phyloP scores from a whole-genome alignment of 2,888 invertebrate genomes.

The Sialis lutaria region DNA sequence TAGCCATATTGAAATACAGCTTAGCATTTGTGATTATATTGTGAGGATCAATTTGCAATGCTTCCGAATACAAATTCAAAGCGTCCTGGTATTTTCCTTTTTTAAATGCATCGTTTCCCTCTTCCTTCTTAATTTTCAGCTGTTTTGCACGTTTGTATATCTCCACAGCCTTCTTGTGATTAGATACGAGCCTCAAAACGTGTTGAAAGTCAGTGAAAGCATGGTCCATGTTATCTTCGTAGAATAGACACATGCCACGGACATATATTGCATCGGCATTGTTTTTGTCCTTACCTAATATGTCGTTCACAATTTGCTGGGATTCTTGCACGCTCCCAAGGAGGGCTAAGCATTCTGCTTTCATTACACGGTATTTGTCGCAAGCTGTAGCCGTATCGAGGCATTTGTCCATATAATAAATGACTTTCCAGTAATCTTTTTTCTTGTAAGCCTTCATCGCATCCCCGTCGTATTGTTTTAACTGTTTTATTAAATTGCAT shows the following conservation, averaged over 20 bases:
- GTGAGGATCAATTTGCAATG: conserved; percentile 65
- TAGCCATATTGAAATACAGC: conserved; percentile 79
- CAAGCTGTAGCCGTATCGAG: conserved; percentile 60
- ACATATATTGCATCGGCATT: conserved; percentile 87
- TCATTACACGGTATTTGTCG: conserved; percentile 38
- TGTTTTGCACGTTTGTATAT: conserved; percentile 75
- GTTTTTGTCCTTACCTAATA: conserved; percentile 62
- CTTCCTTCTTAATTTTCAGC: conserved; percentile 78
- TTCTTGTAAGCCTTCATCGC: conserved; percentile 53
- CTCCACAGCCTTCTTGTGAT: conserved; percentile 73
- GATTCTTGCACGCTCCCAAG: conserved; percentile 72
- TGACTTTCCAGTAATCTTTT: conserved; percentile 69
- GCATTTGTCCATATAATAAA: conserved; percentile 77
- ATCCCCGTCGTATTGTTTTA: conserved; percentile 52
- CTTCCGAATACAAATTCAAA: conserved; percentile 67
- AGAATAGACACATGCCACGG: conserved; percentile 79
- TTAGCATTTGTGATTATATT: conserved; percentile 82
- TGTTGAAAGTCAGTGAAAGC: conserved; percentile 90
- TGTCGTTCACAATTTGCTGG: conserved; percentile 75
- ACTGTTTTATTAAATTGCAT: conserved; percentile 42
- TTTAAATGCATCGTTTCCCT: conserved; percentile 78
- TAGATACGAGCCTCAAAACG: conserved; percentile 76
- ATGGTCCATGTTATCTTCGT: conserved; percentile 76
- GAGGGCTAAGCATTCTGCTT: conserved; percentile 76
- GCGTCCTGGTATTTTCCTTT: conserved; percentile 65